Evolutionary conservation across 2,888 invertebrate species (phyloP).

Genomic region (Sminthurides aquaticus): DNA sequence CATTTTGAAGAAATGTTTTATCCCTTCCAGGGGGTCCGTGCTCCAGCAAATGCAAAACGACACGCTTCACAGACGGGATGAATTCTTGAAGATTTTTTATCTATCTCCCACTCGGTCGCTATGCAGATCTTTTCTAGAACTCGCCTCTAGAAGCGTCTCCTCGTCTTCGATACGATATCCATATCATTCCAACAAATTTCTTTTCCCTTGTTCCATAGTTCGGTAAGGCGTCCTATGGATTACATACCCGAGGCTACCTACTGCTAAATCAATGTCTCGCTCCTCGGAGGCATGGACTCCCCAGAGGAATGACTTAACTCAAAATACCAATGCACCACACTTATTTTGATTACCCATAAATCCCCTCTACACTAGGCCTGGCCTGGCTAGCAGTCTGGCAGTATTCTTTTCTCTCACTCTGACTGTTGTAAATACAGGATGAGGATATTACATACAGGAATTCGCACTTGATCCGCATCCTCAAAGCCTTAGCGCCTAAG

Average conservation of each 20-base stretch:
- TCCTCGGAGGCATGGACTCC: background rate
- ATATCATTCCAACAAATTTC: too few relatives aligned
- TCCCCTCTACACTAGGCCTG: background rate
- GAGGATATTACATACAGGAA: background rate
- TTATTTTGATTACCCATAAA: background rate
- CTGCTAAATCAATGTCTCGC: background rate
- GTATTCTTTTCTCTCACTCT: background rate
- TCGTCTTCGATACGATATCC: background rate
- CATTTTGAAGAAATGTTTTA: too few relatives aligned
- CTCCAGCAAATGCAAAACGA: background rate
- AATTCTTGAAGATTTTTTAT: background rate
- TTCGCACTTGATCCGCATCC: background rate
- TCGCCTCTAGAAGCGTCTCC: background rate
- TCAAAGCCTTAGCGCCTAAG: too few relatives aligned
- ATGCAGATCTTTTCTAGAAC: background rate
- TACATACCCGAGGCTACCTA: too few relatives aligned
- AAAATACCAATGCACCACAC: background rate
- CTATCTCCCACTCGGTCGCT: background rate
- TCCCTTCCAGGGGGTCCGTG: background rate
- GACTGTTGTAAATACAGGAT: background rate
- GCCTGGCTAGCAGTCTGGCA: background rate
- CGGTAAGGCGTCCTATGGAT: too few relatives aligned
- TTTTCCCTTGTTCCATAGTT: too few relatives aligned
- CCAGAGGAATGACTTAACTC: background rate
- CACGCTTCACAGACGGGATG: background rate